Percentiles rank a stretch among this genome's conserved stretches.
phyloP scores from a whole-genome alignment of 2,888 invertebrate species.

The Trachelus iudaicus region DNA sequence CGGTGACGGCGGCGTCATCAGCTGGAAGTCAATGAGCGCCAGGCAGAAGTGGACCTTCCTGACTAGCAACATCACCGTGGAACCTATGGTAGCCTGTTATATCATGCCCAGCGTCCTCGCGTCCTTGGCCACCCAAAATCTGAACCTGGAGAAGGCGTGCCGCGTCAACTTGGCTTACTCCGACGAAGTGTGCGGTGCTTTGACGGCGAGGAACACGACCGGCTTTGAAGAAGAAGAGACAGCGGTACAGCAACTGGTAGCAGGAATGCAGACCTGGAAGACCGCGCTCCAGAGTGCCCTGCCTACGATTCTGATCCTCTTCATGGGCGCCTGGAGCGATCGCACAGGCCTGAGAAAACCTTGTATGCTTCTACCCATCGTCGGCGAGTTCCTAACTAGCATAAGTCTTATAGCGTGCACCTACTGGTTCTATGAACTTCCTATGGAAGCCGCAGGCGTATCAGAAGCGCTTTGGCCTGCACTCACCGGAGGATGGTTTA shows the following conservation, averaged over 20 bases:
- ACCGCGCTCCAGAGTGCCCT: conserved; percentile 85
- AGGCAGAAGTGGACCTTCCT: conserved; percentile 71
- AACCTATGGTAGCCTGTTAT: conserved; percentile 80
- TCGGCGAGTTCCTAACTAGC: conserved; percentile 83
- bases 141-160: conserved; percentile 88
- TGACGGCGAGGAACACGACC: conserved; percentile 79
- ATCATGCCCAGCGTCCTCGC: conserved; percentile 75
- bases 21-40: conserved; percentile 69
- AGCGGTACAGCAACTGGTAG: conserved; percentile 72
- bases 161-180: conserved; percentile 82
- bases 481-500: conserved; percentile 87
- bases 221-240: conserved; percentile 73
- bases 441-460: conserved; percentile 84
- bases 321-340: conserved; percentile 78
- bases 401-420: conserved; percentile 83
- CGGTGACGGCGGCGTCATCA: conserved; percentile 30
- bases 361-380: conserved; percentile 84
- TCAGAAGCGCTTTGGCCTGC: conserved; percentile 86
- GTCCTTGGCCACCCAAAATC: conserved; percentile 83
- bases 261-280: conserved; percentile 87
- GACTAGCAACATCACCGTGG: conserved; percentile 77
- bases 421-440: conserved; percentile 81
- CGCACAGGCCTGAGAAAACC: conserved; percentile 77
- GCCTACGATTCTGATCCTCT: conserved; percentile 84
- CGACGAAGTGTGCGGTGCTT: conserved; percentile 79